Evolutionary conservation across 2,888 invertebrate species (phyloP).

Genomic region (Chymomyza caudatula): DNA sequence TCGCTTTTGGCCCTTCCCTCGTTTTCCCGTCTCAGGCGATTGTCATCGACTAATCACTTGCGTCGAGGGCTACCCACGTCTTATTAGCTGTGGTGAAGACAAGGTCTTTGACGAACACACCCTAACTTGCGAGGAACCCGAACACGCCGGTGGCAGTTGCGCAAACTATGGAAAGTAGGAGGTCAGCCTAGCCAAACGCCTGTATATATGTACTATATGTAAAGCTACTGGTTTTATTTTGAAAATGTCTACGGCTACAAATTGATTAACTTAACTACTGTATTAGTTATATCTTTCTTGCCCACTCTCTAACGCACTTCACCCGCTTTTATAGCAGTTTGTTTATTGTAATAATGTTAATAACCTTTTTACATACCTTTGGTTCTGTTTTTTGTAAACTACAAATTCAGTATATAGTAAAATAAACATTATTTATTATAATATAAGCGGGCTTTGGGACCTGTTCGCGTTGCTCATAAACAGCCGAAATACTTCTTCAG

Average conservation of each 20-base stretch:
- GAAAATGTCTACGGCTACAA: not conserved
- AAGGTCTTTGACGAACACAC: conserved; percentile 91
- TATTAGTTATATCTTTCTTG: not conserved
- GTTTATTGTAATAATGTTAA: conserved; percentile 5
- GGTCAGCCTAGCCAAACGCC: conserved; percentile 3
- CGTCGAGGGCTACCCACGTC: conserved; percentile 91
- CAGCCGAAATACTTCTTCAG: no score
- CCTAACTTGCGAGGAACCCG: conserved; percentile 87
- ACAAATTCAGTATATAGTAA: conserved; percentile 41
- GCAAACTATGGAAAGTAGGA: conserved; percentile 71
- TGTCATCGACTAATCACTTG: conserved; percentile 93
- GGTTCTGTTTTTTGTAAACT: conserved; percentile 36
- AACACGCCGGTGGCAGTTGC: conserved; percentile 73
- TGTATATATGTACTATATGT: conserved; percentile 54
- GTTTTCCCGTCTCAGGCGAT: conserved; percentile 92
- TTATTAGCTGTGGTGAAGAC: conserved; percentile 92
- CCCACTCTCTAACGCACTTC: not conserved
- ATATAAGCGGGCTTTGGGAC: not conserved
- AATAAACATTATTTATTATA: conserved; percentile 65
- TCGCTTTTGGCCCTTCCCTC: conserved; percentile 94
- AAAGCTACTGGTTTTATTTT: conserved; percentile 24
- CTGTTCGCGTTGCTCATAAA: no score
- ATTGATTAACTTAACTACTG: not conserved
- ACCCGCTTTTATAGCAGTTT: conserved; percentile 22
- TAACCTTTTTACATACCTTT: conserved; percentile 1